Evolutionary conservation across 2,888 invertebrate genomes (phyloP).

Genomic region (Catocala fraxini): DNA sequence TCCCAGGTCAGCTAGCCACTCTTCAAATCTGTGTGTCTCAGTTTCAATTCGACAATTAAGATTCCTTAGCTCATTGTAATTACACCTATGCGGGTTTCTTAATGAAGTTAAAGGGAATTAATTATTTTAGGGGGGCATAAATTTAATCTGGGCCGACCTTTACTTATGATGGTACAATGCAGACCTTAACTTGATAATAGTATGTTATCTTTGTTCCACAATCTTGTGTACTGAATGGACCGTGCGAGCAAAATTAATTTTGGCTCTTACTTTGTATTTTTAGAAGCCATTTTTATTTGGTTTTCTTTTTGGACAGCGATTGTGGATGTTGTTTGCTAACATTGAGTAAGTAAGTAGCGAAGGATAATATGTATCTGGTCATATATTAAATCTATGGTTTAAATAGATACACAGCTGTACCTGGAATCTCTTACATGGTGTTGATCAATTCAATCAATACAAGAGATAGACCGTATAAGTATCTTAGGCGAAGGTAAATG

Average conservation of each 20-base stretch:
- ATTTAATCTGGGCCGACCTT: conserved; percentile 83
- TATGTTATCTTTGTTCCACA: conserved; percentile 61
- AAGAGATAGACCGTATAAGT: too few species aligned
- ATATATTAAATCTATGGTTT: too few species aligned
- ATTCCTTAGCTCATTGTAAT: conserved; percentile 87
- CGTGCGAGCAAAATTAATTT: conserved; percentile 35
- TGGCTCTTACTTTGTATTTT: not conserved
- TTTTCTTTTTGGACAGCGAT: too few species aligned
- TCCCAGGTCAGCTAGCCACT: conserved; percentile 10
- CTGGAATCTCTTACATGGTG: too few species aligned
- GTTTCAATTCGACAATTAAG: conserved; percentile 85
- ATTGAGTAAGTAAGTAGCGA: too few species aligned
- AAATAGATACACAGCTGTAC: too few species aligned
- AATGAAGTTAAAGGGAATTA: conserved; percentile 87
- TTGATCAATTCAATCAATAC: too few species aligned
- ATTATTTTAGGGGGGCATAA: conserved; percentile 84
- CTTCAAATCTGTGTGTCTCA: conserved; percentile 56
- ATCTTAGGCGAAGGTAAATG: too few species aligned
- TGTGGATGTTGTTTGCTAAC: too few species aligned
- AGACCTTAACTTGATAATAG: conserved; percentile 67
- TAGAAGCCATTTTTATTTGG: not conserved
- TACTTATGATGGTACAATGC: conserved; percentile 77
- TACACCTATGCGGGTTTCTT: conserved; percentile 87
- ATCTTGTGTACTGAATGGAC: conserved; percentile 54
- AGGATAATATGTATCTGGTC: too few species aligned